phyloP scores from a whole-genome alignment of 2,888 invertebrate genomes.

The Vesta saturnalis region DNA sequence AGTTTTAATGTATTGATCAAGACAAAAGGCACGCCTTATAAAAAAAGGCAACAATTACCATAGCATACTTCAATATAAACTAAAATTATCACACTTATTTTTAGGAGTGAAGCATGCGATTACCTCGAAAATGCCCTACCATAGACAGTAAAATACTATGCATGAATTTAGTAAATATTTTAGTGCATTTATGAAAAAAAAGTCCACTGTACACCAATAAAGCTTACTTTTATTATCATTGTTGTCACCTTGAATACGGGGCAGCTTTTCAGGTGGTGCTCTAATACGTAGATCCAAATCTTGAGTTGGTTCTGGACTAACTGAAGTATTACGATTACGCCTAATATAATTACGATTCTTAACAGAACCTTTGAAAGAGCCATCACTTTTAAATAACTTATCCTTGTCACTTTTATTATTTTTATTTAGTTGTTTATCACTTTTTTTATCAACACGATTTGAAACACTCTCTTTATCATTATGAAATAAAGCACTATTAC shows the following conservation, averaged over 20 bases:
- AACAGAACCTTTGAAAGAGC: constrained; percentile 65
- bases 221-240: constrained; percentile 64
- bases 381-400: constrained; percentile 38
- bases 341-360: constrained; percentile 74
- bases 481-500: constrained; percentile 23
- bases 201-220: constrained; percentile 12
- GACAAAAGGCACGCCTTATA: too few species aligned
- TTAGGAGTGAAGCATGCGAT: too few species aligned
- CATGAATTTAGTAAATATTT: constrained; percentile 3
- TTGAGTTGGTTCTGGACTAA: constrained; percentile 65
- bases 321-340: constrained; percentile 70
- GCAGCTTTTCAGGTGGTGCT: constrained; percentile 59
- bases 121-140: too few species aligned
- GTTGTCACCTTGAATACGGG: constrained; percentile 52
- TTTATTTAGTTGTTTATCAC: constrained; percentile 43
- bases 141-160: not conserved
- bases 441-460: constrained; percentile 46
- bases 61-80: too few species aligned
- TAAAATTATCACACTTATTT: too few species aligned
- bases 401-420: constrained; percentile 42
- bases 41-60: too few species aligned
- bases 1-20: too few species aligned
- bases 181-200: too few species aligned
- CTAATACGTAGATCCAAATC: constrained; percentile 61
- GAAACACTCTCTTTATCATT: constrained; percentile 46